Percentiles rank a stretch among this genome's conserved stretches.
phyloP scores from a whole-genome alignment of 1,140 invertebrate species.

The Laupala kohalensis region DNA sequence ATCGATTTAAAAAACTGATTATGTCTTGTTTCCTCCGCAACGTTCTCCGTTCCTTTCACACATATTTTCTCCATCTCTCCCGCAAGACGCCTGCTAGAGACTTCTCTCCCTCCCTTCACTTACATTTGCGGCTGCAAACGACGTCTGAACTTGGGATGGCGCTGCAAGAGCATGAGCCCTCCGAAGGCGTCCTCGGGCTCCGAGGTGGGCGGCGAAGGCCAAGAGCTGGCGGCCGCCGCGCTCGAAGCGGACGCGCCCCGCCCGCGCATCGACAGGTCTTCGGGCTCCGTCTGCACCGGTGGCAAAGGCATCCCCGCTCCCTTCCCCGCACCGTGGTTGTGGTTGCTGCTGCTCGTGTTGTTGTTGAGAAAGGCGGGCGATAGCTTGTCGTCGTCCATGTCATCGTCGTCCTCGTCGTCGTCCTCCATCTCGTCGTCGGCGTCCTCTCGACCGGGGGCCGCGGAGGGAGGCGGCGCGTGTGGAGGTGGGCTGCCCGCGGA shows the following conservation, averaged over 20 bases:
- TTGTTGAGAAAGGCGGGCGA: neutral
- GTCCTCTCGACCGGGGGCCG: slow-evolving; percentile 7
- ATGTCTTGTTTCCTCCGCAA: too few relatives aligned
- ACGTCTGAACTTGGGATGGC: slow-evolving; percentile 15
- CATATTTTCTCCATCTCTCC: too few relatives aligned
- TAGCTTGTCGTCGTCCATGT: slow-evolving; percentile 12
- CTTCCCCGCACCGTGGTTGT: slow-evolving; percentile 18
- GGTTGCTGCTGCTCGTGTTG: slow-evolving; percentile 13
- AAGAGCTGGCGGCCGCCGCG: slow-evolving; percentile 23
- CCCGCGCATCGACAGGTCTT: slow-evolving; percentile 56
- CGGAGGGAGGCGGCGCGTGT: neutral
- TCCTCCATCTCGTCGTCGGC: slow-evolving; percentile 17
- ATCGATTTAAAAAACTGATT: too few relatives aligned
- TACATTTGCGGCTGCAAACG: slow-evolving; percentile 1
- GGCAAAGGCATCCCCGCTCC: slow-evolving; percentile 25
- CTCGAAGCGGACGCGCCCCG: slow-evolving; percentile 21
- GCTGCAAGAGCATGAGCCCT: slow-evolving; percentile 8
- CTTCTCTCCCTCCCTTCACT: neutral
- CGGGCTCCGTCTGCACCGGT: slow-evolving; percentile 78
- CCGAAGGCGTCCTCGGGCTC: neutral
- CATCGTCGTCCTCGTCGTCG: slow-evolving; percentile 16
- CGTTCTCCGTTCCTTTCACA: too few relatives aligned
- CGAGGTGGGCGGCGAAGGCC: slow-evolving; percentile 9
- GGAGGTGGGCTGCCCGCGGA: neutral
- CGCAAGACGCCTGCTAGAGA: too few relatives aligned